Evolutionary conservation across 2,888 invertebrate genomes (phyloP), one percentile per base, ranked within the genome.

Genomic region (Taphrorychus bicolor): DNA sequence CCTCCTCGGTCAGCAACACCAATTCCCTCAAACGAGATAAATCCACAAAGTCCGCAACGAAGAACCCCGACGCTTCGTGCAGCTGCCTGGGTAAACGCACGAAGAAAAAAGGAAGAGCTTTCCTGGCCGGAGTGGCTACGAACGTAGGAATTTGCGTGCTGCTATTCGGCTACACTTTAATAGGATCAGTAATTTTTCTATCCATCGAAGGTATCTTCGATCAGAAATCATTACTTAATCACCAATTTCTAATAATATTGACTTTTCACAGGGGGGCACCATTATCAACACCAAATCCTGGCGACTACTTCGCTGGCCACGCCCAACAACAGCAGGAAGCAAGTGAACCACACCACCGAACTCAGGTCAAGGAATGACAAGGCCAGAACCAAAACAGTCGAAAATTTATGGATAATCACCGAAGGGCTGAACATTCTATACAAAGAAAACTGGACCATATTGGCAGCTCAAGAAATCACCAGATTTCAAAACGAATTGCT

Each of bases 351-450:
- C 76, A 82, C 75, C 76, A 74, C 80, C 76, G 82, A 83, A 78
- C 74, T 81, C 75, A 80, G 76, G 63, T 78, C 82, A 72, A 82
- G 81, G 69, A 84, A 84, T 56, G 85, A 87, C 73, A 88, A 88
- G 73, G 88, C 88, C 21, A 83, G 90, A 51, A 86, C 87, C 51
- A 85, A 85, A 77, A 92, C 93, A 11, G 93, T 94, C 53, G 93
- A 93, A 83, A 93, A 91, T 82, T 93, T 96, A 78, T 95, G 95
- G 95, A 91, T 94, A 81, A 92, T 95, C 71, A 95, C 95, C 2
- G 91, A 91, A 72, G 91, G 90, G 69, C 83, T 95, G 74, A 95
- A 95, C 83, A 93, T 96, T 78, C 86, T 96, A 72, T 93, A 94
- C 81, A 62, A 78, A 56, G 92, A 93, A 78, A 95, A 95, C 83